phyloP scores from a whole-genome alignment of 2,113 vertebrate genomes.

The Vulpes vulpes region DNA sequence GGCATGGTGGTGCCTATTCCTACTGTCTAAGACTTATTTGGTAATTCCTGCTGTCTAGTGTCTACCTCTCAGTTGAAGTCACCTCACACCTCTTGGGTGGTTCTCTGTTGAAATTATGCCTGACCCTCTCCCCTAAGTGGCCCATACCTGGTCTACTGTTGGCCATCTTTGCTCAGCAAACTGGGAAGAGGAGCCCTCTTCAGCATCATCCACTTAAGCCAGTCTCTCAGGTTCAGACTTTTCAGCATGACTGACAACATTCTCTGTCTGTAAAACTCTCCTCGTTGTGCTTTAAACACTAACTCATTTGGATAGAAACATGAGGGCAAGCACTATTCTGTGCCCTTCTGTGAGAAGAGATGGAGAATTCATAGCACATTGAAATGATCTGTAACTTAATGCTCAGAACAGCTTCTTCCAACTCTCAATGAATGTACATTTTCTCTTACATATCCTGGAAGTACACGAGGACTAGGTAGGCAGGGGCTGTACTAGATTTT shows the following conservation, averaged over 20 bases:
- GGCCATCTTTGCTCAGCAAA: not conserved
- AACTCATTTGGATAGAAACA: not conserved
- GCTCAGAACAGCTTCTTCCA: not conserved
- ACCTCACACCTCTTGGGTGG: not conserved
- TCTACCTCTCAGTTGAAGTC: not conserved
- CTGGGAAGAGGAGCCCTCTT: not conserved
- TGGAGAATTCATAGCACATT: not conserved
- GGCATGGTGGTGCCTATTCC: not conserved
- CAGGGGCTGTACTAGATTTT: not conserved
- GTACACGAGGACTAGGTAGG: not conserved
- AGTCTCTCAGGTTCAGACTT: not conserved
- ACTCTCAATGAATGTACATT: not conserved
- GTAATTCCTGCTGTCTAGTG: not conserved
- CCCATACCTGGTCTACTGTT: not conserved
- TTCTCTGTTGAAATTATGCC: not conserved
- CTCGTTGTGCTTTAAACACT: not conserved
- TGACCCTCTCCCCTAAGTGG: accelerated
- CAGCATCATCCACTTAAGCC: not conserved
- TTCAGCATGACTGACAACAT: not conserved
- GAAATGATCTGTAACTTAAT: not conserved
- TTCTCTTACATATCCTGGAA: not conserved
- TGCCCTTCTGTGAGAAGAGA: not conserved
- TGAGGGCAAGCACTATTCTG: not conserved
- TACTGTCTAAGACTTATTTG: not conserved
- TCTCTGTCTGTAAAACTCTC: not conserved